Evolutionary conservation across 2,113 vertebrate genomes (phyloP).

Genomic region (Oceanodroma tethys): DNA sequence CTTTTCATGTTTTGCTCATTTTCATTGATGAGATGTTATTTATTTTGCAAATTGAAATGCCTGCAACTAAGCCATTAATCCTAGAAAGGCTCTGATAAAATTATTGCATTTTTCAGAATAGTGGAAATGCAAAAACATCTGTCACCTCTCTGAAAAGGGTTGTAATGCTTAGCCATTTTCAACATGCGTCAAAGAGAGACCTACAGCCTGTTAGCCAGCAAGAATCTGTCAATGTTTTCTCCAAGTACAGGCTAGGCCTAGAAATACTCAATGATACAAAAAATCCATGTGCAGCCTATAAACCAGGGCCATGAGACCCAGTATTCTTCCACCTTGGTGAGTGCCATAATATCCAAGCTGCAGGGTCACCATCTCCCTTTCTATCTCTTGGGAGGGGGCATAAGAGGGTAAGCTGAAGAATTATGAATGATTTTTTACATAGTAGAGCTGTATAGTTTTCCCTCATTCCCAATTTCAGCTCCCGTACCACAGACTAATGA

Average conservation of each 20-base stretch:
- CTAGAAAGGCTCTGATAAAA: background rate
- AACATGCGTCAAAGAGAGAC: background rate
- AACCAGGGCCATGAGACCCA: background rate
- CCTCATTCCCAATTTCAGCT: background rate
- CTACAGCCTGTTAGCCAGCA: background rate
- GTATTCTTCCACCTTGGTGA: background rate
- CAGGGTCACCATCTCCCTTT: background rate
- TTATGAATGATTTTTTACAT: background rate
- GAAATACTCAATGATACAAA: background rate
- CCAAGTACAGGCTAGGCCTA: background rate
- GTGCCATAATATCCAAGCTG: background rate
- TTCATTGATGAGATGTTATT: background rate
- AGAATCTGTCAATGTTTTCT: background rate
- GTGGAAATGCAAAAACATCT: background rate
- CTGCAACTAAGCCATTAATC: slow-evolving; percentile 30
- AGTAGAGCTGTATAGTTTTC: background rate
- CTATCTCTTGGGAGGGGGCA: accelerated
- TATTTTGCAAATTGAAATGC: slow-evolving; percentile 43
- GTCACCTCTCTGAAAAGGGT: background rate
- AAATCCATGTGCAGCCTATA: background rate
- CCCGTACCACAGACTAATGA: background rate
- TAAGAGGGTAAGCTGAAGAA: background rate
- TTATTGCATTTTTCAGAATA: background rate
- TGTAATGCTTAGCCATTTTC: background rate
- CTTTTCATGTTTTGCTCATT: background rate